These are phyloP conservation scores for Rhagium mordax DNA, from an alignment of 2,888 invertebrate genomes.

Conservation along the genomic window DNA sequence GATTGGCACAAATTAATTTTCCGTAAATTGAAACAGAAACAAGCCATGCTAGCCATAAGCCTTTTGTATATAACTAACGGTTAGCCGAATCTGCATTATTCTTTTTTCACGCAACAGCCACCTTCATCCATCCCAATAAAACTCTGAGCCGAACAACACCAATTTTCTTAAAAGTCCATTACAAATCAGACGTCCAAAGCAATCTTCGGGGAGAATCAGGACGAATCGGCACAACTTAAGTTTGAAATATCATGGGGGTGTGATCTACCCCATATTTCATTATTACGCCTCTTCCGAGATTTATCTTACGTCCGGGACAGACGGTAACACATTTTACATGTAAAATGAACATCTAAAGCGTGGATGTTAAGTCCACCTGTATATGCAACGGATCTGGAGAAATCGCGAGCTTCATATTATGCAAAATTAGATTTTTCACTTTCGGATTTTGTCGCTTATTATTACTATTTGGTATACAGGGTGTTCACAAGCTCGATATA, in stretches of 20 bases:
- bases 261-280: conserved; percentile 61
- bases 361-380: conserved; percentile 26
- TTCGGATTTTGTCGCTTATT: background rate
- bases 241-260: conserved; percentile 60
- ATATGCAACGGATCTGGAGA: conserved; percentile 4
- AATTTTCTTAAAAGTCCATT: background rate
- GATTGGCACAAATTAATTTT: too few species aligned
- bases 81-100: background rate
- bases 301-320: conserved; percentile 61
- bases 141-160: background rate
- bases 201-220: conserved; percentile 53
- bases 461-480: too few species aligned
- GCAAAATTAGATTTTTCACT: background rate
- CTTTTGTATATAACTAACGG: background rate
- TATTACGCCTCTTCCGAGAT: conserved; percentile 59
- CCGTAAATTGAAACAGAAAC: too few species aligned
- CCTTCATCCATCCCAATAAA: background rate
- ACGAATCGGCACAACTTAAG: conserved; percentile 59
- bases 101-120: background rate
- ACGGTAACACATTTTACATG: conserved; percentile 60
- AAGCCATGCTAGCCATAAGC: too few species aligned
- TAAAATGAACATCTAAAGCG: conserved; percentile 52
- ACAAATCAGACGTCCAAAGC: background rate
- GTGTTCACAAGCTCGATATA: too few species aligned
- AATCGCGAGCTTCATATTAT: background rate